phyloP scores from a whole-genome alignment of 2,113 vertebrate species.

The Sphyrna mokarran region DNA sequence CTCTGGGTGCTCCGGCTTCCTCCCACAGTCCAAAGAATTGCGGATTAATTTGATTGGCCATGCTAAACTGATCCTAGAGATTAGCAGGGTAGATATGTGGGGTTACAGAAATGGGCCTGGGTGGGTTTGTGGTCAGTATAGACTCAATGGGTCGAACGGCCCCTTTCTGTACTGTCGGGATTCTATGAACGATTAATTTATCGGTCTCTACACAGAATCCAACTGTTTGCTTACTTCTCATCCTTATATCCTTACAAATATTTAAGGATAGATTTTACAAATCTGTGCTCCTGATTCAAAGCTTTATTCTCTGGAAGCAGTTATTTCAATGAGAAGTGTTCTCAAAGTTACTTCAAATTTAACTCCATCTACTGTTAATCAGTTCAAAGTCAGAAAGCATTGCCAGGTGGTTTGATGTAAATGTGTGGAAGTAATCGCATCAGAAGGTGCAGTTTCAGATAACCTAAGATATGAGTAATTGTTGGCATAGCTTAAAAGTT shows the following conservation, averaged over 20 bases:
- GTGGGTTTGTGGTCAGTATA: too few species aligned
- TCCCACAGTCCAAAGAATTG: too few species aligned
- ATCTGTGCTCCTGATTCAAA: neutral
- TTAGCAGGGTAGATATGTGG: too few species aligned
- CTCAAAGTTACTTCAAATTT: neutral
- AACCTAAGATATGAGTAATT: neutral
- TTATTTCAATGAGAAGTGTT: neutral
- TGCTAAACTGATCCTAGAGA: too few species aligned
- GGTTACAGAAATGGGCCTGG: too few species aligned
- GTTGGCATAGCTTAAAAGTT: neutral
- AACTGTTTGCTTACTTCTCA: neutral
- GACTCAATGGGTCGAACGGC: too few species aligned
- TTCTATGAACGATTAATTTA: neutral
- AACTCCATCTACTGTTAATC: neutral
- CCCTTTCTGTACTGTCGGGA: too few species aligned
- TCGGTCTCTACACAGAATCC: neutral
- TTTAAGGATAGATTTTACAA: neutral
- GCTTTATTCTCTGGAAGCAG: neutral
- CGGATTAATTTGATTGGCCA: too few species aligned
- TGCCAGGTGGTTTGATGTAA: neutral
- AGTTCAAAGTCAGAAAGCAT: neutral
- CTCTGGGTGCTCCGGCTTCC: too few species aligned
- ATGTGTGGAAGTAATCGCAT: neutral
- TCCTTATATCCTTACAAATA: neutral
- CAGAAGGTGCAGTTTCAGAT: neutral